Evolutionary conservation across 2,888 invertebrate genomes (phyloP).

Genomic region (Baronia brevicornis): DNA sequence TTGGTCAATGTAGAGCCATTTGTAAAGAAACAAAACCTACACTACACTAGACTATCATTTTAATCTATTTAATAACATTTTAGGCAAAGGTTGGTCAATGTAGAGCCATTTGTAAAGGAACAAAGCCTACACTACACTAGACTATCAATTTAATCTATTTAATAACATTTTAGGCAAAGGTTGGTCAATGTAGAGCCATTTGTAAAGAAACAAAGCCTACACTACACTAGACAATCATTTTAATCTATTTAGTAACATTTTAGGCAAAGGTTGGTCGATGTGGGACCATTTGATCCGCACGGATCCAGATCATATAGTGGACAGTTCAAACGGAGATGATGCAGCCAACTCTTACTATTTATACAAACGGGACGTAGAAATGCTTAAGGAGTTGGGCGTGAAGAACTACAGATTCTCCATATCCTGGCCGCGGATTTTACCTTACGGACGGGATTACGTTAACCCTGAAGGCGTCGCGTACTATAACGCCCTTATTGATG

Average conservation of each 20-base stretch:
- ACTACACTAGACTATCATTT: no score
- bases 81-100: no score
- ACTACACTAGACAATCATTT: neutral
- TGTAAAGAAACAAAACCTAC: no score
- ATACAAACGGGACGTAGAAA: constrained; percentile 57
- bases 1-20: no score
- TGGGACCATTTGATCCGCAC: constrained; percentile 52
- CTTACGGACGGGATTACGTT: constrained; percentile 62
- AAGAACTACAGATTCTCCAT: constrained; percentile 65
- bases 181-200: neutral
- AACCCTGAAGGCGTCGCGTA: constrained; percentile 74
- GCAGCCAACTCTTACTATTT: constrained; percentile 77
- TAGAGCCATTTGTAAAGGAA: no score
- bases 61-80: no score
- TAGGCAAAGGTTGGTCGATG: constrained; percentile 70
- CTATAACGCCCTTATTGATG: constrained; percentile 77
- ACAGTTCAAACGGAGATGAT: constrained; percentile 66
- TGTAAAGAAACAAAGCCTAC: no score
- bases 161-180: neutral
- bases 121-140: no score
- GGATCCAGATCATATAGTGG: constrained; percentile 16
- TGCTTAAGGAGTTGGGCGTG: constrained; percentile 40
- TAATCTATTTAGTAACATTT: neutral
- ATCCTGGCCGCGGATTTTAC: constrained; percentile 77
- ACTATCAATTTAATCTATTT: no score